phyloP scores from a whole-genome alignment of 2,888 invertebrate species.

The Drosophila atroscutellata region DNA sequence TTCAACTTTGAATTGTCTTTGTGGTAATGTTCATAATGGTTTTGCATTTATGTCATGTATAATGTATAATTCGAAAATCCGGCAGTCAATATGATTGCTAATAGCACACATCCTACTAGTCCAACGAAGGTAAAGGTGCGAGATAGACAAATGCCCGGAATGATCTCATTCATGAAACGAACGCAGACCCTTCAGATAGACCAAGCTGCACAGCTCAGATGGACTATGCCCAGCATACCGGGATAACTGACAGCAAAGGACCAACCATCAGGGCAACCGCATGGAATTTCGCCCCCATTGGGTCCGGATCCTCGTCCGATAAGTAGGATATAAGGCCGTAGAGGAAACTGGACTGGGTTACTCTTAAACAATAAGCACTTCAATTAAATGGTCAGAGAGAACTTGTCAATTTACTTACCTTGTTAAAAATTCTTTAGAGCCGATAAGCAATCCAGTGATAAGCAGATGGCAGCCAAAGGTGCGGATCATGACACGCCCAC shows the following conservation, averaged over 20 bases:
- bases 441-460: conserved; percentile 87
- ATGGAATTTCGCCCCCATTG: conserved; percentile 89
- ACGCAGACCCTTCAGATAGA: conserved; percentile 90
- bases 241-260: conserved; percentile 91
- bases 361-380: conserved; percentile 83
- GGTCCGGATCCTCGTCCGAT: conserved; percentile 53
- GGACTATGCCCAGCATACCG: conserved; percentile 90
- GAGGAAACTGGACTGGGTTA: conserved; percentile 88
- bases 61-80: conserved; percentile 83
- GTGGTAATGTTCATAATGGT: not conserved
- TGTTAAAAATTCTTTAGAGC: conserved; percentile 87
- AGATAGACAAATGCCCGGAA: conserved; percentile 94
- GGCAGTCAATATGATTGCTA: conserved; percentile 90
- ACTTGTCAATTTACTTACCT: conserved; percentile 64
- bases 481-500: conserved; percentile 20
- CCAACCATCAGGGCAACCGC: conserved; percentile 90
- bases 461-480: conserved; percentile 86
- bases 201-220: conserved; percentile 89
- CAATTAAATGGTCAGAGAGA: not conserved
- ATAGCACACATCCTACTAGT: conserved; percentile 90
- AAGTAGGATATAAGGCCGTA: conserved; percentile 88
- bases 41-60: too few species aligned
- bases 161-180: conserved; percentile 94
- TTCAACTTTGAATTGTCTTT: conserved; percentile 2
- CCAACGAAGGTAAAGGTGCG: conserved; percentile 94